phyloP scores from a whole-genome alignment of 2,888 invertebrate species.

The Monoplex corrugatus region DNA sequence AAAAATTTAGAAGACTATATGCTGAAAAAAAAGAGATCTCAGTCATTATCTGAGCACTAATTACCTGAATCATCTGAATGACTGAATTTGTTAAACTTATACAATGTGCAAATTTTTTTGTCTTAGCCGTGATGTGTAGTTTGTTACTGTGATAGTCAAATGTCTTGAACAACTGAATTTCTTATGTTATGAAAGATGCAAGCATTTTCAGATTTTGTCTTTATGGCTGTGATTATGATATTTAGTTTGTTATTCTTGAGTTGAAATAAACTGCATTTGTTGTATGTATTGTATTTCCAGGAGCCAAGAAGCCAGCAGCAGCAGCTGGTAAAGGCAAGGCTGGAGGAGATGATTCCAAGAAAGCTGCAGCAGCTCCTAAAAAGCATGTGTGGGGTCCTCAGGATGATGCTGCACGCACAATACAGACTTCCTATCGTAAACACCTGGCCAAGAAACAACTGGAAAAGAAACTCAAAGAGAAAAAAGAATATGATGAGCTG shows the following conservation, averaged over 20 bases:
- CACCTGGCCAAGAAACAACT: slow-evolving; percentile 72
- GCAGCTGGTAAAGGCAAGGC: slow-evolving; percentile 56
- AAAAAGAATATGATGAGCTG: slow-evolving; percentile 78
- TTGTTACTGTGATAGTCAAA: too few species aligned
- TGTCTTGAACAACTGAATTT: too few species aligned
- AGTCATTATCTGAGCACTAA: too few species aligned
- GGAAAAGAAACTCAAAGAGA: slow-evolving; percentile 74
- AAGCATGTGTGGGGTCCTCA: slow-evolving; percentile 74
- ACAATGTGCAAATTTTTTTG: too few species aligned
- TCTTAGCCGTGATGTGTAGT: not conserved
- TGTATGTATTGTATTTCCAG: not conserved
- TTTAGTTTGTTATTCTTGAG: not conserved
- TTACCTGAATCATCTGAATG: too few species aligned
- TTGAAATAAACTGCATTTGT: slow-evolving; percentile 6
- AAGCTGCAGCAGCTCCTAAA: slow-evolving; percentile 62
- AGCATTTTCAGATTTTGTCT: too few species aligned
- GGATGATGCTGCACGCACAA: slow-evolving; percentile 76
- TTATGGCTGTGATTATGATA: too few species aligned
- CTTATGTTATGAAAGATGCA: too few species aligned
- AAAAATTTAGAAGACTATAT: too few species aligned
- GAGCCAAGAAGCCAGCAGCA: slow-evolving; percentile 46
- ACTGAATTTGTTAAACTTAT: too few species aligned
- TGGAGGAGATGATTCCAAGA: slow-evolving; percentile 15
- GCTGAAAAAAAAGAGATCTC: too few species aligned
- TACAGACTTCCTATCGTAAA: slow-evolving; percentile 73